Conservation (phyloP, 1,140 invertebrate genomes). For the Lepeophtheirus salmonis region DNA sequence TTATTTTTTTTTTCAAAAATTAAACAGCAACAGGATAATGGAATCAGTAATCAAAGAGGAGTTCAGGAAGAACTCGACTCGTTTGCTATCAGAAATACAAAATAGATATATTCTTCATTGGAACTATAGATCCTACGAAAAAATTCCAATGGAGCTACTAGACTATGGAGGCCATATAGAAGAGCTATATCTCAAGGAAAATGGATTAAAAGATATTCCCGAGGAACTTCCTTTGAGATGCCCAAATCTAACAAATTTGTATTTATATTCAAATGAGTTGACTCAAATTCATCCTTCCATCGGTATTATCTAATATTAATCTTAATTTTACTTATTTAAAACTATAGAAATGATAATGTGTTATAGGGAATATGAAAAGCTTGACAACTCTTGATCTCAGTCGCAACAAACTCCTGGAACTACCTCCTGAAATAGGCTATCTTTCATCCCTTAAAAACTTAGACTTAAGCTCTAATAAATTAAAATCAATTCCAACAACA, state of each 20-base stretch:
- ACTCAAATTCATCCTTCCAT: background rate
- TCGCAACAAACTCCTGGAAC: background rate
- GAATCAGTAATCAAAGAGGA: background rate
- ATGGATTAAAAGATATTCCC: background rate
- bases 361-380: background rate
- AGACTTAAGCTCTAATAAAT: background rate
- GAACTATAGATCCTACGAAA: slow-evolving; percentile 1
- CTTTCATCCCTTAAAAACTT: background rate
- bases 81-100: background rate
- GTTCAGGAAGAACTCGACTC: too few relatives aligned
- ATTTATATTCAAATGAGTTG: background rate
- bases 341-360: background rate
- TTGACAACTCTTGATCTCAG: slow-evolving; percentile 7
- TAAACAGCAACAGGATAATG: too few relatives aligned
- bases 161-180: slow-evolving; percentile 11
- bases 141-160: slow-evolving; percentile 1
- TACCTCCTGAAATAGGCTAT: background rate
- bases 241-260: background rate
- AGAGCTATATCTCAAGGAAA: slow-evolving; percentile 13
- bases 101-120: slow-evolving; percentile 7
- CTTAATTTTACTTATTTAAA: background rate
- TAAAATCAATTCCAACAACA: background rate
- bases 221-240: background rate
- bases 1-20: too few relatives aligned
- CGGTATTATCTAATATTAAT: background rate